Percentiles rank a stretch among this genome's conserved stretches.
Conservation (phyloP, 1,140 invertebrate genomes). For the Cyphomyrmex costatus region DNA sequence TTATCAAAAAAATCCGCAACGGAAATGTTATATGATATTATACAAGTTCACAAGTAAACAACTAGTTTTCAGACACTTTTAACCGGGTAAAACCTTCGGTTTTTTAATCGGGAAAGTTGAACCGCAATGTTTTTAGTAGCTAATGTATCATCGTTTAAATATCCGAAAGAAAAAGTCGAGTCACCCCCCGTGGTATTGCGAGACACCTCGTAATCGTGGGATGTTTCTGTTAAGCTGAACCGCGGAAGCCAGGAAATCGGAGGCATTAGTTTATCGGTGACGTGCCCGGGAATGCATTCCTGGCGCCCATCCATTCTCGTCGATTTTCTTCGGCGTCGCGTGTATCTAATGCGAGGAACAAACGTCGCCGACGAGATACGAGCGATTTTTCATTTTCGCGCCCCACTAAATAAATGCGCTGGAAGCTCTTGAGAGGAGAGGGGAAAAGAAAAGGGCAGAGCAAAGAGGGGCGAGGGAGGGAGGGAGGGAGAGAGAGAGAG, state of each 20-base stretch:
- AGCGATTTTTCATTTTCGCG: slow-evolving; percentile 68
- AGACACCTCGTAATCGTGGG: slow-evolving; percentile 1
- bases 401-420: slow-evolving; percentile 77
- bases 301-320: slow-evolving; percentile 42
- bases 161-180: not conserved
- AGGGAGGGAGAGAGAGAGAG: slow-evolving; percentile 34
- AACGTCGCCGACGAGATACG: slow-evolving; percentile 66
- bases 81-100: not conserved
- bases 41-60: not conserved
- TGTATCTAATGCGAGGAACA: slow-evolving; percentile 63
- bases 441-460: not conserved
- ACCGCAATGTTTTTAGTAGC: not conserved
- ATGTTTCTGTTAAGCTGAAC: not conserved
- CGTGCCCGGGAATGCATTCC: not conserved
- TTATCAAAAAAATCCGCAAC: not conserved
- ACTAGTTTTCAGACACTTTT: not conserved
- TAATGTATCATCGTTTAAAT: not conserved
- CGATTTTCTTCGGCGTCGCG: slow-evolving; percentile 39
- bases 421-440: slow-evolving; percentile 55
- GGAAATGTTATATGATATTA: not conserved
- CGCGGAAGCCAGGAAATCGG: slow-evolving; percentile 28
- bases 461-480: not conserved
- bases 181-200: not conserved
- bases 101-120: not conserved
- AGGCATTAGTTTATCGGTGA: slow-evolving; percentile 42